Evolutionary conservation across 2,113 vertebrate species (phyloP).

Genomic region (Hypomesus transpacificus): DNA sequence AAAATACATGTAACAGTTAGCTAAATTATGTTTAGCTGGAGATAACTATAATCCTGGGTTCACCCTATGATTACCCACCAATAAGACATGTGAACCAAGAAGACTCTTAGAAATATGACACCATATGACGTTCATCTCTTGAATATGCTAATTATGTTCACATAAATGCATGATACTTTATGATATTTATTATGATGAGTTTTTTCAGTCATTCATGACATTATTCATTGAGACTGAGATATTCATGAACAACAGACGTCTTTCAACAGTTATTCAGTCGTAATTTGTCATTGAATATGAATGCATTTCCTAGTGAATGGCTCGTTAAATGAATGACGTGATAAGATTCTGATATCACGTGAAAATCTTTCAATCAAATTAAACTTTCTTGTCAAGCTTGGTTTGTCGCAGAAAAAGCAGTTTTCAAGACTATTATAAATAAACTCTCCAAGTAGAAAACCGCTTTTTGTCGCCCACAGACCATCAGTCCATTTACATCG

Average conservation of each 20-base stretch:
- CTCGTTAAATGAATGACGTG: conserved; percentile 25
- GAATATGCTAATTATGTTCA: neutral
- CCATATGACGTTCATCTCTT: no score
- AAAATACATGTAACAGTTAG: neutral
- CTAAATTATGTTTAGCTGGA: neutral
- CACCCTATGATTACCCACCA: no score
- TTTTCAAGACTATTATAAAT: neutral
- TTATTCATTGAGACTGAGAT: neutral
- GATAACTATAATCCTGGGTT: no score
- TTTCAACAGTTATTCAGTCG: conserved; percentile 22
- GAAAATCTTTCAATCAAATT: neutral
- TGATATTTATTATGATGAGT: no score
- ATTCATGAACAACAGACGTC: conserved; percentile 11
- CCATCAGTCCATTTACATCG: conserved; percentile 85
- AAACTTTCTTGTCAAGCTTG: neutral
- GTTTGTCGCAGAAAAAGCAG: conserved; percentile 11
- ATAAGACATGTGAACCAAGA: no score
- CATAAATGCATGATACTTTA: no score
- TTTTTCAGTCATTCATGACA: no score
- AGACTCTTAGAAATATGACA: no score
- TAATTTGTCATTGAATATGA: conserved; percentile 22
- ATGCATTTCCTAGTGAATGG: conserved; percentile 14
- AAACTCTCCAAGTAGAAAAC: no score
- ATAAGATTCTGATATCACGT: conserved; percentile 21
- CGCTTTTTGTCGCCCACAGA: conserved; percentile 60